Evolutionary conservation across 2,113 vertebrate genomes (phyloP).

Genomic region (Notothenia coriiceps): DNA sequence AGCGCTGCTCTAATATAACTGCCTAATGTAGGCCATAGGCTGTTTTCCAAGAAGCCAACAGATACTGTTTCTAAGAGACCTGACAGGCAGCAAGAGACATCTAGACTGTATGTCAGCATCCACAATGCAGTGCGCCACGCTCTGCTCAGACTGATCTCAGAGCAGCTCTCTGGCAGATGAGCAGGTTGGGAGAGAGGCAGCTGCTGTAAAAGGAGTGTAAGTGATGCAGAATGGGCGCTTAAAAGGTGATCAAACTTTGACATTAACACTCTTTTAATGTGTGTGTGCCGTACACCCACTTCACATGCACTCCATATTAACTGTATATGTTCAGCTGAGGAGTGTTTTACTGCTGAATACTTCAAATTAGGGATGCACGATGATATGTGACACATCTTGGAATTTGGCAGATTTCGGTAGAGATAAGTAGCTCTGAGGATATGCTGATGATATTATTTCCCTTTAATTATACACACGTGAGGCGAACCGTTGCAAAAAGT

Average conservation of each 20-base stretch:
- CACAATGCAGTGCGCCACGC: background rate
- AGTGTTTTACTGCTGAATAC: slow-evolving; percentile 27
- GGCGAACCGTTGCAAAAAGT: too few species aligned
- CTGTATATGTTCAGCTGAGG: background rate
- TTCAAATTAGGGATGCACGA: background rate
- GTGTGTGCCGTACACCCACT: background rate
- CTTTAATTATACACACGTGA: too few species aligned
- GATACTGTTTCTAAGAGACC: slow-evolving; percentile 59
- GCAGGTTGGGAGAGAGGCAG: slow-evolving; percentile 30
- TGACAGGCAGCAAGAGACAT: slow-evolving; percentile 49
- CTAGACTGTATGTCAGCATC: slow-evolving; percentile 44
- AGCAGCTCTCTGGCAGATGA: slow-evolving; percentile 31
- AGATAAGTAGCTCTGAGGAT: too few species aligned
- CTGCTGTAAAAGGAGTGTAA: slow-evolving; percentile 37
- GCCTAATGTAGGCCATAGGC: slow-evolving; percentile 69
- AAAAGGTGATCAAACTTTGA: slow-evolving; percentile 32
- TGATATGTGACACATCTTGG: too few species aligned
- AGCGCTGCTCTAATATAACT: slow-evolving; percentile 65
- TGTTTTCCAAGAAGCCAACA: slow-evolving; percentile 61
- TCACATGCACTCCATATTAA: background rate
- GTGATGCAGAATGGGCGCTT: slow-evolving; percentile 17
- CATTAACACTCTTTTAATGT: slow-evolving; percentile 5
- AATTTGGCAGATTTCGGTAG: too few species aligned
- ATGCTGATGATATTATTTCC: too few species aligned
- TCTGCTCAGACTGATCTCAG: slow-evolving; percentile 26